Conservation (phyloP, 2,113 vertebrate genomes). For the Alexandromys fortis region DNA sequence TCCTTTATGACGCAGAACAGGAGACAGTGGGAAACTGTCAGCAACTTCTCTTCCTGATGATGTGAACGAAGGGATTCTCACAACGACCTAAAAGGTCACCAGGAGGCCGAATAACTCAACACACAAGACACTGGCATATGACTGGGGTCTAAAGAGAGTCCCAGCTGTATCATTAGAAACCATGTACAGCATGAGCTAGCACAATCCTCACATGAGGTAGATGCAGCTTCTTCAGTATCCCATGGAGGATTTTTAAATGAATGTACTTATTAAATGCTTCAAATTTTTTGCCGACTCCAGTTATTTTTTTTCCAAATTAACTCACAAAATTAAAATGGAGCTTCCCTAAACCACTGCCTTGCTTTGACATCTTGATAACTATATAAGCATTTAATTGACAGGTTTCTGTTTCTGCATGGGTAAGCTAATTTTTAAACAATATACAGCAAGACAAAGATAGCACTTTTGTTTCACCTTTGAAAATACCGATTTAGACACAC, state of each 20-base stretch:
- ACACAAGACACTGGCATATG: conserved; percentile 15
- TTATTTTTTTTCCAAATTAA: conserved; percentile 44
- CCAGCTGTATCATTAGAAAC: neutral
- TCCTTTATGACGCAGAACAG: conserved; percentile 12
- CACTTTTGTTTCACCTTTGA: conserved; percentile 35
- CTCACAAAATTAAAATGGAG: conserved; percentile 64
- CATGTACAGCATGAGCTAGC: neutral
- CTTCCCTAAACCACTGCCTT: conserved; percentile 22
- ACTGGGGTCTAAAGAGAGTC: neutral
- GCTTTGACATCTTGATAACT: conserved; percentile 60
- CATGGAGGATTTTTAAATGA: neutral
- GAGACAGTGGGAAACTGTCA: neutral
- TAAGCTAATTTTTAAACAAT: neutral
- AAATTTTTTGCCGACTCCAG: conserved; percentile 29
- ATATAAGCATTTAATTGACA: conserved; percentile 26
- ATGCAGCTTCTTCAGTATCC: neutral
- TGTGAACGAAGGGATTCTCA: neutral
- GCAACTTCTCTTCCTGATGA: neutral
- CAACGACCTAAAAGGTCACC: neutral
- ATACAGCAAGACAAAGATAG: conserved; percentile 35
- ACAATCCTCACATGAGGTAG: neutral
- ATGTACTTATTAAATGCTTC: conserved; percentile 8
- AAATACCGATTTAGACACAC: neutral
- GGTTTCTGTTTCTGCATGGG: conserved; percentile 17
- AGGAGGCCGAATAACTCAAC: neutral